phyloP scores from a whole-genome alignment of 1,140 invertebrate species.

The Pseudomyrmex cubaensis region DNA sequence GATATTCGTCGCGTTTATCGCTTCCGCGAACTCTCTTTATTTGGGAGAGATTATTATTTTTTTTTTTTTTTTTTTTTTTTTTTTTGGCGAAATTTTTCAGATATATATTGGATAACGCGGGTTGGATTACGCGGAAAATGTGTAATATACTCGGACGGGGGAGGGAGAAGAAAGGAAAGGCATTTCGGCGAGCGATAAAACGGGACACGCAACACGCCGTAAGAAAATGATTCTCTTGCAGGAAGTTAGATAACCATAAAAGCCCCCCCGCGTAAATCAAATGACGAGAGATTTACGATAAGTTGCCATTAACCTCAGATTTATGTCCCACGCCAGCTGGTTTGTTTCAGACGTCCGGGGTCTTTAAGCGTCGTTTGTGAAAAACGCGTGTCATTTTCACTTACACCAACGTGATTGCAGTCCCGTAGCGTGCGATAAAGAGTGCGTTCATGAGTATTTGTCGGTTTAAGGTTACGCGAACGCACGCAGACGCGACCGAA shows the following conservation, averaged over 20 bases:
- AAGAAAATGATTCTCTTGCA: conserved; percentile 37
- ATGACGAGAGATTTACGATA: conserved; percentile 50
- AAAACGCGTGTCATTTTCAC: conserved; percentile 22
- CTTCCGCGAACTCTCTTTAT: neutral
- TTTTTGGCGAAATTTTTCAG: neutral
- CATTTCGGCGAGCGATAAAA: conserved; percentile 38
- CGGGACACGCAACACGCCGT: conserved; percentile 17
- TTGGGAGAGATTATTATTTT: conserved; percentile 26
- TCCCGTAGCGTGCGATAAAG: neutral
- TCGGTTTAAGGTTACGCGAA: conserved; percentile 1
- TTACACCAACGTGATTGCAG: conserved; percentile 28
- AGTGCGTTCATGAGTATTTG: conserved; percentile 3
- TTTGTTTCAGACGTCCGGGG: neutral
- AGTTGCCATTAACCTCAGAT: conserved; percentile 44
- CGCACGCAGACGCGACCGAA: neutral
- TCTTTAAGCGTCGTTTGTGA: conserved; percentile 6
- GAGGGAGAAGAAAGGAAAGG: no score
- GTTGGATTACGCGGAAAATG: neutral
- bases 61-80: no score
- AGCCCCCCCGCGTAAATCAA: conserved; percentile 49
- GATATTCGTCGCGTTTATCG: conserved; percentile 29
- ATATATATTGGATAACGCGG: neutral
- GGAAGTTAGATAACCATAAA: conserved; percentile 50
- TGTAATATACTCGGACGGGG: neutral
- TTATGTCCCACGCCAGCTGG: conserved; percentile 34